Conservation (phyloP, 1,140 invertebrate species). For the Brachionus calyciflorus region DNA sequence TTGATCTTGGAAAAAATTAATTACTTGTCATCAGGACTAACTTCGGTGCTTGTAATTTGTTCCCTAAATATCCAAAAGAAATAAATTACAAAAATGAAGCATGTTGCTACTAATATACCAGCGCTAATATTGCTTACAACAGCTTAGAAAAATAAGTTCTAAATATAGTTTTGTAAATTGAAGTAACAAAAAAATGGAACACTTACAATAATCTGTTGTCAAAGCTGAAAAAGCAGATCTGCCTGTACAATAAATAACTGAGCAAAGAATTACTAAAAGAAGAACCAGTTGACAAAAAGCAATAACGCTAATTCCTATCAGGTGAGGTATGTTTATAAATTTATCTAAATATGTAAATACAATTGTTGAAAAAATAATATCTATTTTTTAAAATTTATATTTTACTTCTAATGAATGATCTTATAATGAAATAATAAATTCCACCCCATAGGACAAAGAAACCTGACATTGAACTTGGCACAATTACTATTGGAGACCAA, state of each 20-base stretch:
- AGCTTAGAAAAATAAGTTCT: background rate
- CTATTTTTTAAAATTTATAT: background rate
- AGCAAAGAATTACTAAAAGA: constrained; percentile 20
- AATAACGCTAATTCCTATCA: background rate
- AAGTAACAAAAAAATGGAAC: background rate
- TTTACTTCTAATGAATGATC: background rate
- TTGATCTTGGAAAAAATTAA: background rate
- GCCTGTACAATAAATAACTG: constrained; percentile 36
- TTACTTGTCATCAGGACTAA: constrained; percentile 7
- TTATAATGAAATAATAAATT: constrained; percentile 10
- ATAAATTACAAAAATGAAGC: constrained; percentile 26
- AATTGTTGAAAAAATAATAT: background rate
- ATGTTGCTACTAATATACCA: constrained; percentile 18
- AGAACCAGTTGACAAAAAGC: constrained; percentile 35
- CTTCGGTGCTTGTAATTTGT: constrained; percentile 9
- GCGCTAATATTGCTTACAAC: constrained; percentile 39
- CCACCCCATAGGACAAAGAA: constrained; percentile 35
- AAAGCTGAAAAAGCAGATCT: background rate
- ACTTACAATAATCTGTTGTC: constrained; percentile 16
- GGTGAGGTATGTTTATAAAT: background rate
- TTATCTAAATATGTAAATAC: too few species aligned
- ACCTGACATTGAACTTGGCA: constrained; percentile 5
- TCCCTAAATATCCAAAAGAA: constrained; percentile 43
- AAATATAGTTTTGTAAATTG: background rate
- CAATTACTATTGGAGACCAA: constrained; percentile 40